Evolutionary conservation across 1,140 invertebrate species (phyloP).

Genomic region (Melitaea cinxia): DNA sequence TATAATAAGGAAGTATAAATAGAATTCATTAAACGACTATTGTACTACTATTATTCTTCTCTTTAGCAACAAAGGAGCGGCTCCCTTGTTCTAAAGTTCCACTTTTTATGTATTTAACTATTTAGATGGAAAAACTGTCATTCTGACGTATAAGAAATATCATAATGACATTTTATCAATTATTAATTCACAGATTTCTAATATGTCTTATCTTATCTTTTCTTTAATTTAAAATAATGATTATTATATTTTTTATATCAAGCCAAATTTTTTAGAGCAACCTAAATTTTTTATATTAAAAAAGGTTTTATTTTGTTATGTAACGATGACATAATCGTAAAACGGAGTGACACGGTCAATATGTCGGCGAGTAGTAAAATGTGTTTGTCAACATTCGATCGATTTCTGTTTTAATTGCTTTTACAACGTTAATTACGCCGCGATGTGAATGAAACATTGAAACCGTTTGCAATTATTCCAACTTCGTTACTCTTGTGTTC

Average conservation of each 20-base stretch:
- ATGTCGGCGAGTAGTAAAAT: constrained; percentile 50
- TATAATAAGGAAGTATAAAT: not conserved
- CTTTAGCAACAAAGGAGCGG: constrained; percentile 20
- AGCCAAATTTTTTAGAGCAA: too few species aligned
- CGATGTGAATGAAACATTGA: constrained; percentile 20
- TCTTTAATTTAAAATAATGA: too few species aligned
- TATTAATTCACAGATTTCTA: not conserved
- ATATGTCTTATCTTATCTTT: too few species aligned
- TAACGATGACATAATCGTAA: constrained; percentile 12
- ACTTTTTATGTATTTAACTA: constrained; percentile 1
- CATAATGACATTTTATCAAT: not conserved
- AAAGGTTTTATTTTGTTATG: too few species aligned
- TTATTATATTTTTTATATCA: too few species aligned
- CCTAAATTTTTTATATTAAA: too few species aligned
- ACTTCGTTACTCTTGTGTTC: not conserved
- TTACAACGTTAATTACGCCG: constrained; percentile 30
- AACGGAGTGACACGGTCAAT: constrained; percentile 32
- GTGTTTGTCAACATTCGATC: constrained; percentile 76
- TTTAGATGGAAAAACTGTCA: too few species aligned
- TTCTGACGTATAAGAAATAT: not conserved
- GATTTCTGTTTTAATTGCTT: constrained; percentile 46
- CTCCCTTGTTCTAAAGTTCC: constrained; percentile 10
- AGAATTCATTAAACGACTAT: not conserved
- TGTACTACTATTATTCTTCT: not conserved
- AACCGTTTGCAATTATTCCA: constrained; percentile 4